A percentile compares a stretch with the other conserved stretches of the same genome.
Evolutionary conservation across 2,113 vertebrate species (phyloP).

Genomic region (Menura novaehollandiae): DNA sequence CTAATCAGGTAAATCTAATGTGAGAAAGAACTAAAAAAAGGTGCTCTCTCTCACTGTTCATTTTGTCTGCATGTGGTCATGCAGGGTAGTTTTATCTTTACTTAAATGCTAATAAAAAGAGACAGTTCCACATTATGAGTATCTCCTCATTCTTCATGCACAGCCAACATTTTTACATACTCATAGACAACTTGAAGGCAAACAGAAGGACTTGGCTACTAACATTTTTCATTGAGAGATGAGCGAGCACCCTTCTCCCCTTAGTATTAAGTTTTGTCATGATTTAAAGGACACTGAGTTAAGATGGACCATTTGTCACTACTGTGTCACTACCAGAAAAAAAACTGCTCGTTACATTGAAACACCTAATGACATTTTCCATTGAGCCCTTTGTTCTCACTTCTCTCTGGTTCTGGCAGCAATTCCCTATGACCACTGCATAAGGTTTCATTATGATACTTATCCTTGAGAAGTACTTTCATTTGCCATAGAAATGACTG

Average conservation of each 20-base stretch:
- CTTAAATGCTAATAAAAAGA: slow-evolving; percentile 49
- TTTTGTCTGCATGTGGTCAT: background rate
- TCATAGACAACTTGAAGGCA: slow-evolving; percentile 41
- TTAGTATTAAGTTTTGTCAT: background rate
- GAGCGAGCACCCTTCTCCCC: background rate
- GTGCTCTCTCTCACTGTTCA: background rate
- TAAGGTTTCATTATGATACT: slow-evolving; percentile 12
- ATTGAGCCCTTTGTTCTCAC: slow-evolving; percentile 49
- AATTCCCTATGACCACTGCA: background rate
- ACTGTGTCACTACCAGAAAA: background rate
- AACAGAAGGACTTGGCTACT: slow-evolving; percentile 36
- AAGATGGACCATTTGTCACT: slow-evolving; percentile 54
- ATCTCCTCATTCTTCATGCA: slow-evolving; percentile 14
- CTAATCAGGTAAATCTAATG: slow-evolving; percentile 30
- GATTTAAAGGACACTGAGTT: slow-evolving; percentile 48
- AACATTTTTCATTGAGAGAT: background rate
- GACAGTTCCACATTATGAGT: slow-evolving; percentile 31
- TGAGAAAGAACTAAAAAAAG: background rate
- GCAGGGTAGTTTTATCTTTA: slow-evolving; percentile 22
- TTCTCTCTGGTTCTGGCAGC: slow-evolving; percentile 1
- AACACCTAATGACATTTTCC: slow-evolving; percentile 35
- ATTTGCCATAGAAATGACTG: background rate
- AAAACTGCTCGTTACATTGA: slow-evolving; percentile 36
- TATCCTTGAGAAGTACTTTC: slow-evolving; percentile 10
- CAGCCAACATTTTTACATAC: slow-evolving; percentile 32